Evolutionary conservation across 2,888 invertebrate genomes (phyloP).

Genomic region (Mactromeris polynyma): DNA sequence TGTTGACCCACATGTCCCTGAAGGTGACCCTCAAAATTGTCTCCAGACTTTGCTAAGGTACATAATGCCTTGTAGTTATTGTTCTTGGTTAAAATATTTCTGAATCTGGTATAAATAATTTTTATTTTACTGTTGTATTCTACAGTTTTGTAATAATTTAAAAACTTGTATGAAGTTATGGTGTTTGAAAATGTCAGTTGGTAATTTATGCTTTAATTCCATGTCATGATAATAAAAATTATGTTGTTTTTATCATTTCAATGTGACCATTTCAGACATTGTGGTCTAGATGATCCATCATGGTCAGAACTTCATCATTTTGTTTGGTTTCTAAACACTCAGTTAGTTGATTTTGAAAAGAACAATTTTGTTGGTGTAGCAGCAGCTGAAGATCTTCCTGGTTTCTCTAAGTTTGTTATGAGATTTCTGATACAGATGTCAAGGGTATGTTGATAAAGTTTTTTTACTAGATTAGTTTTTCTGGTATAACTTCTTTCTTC

Average conservation of each 20-base stretch:
- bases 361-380: slow-evolving; percentile 76
- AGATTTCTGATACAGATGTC: slow-evolving; percentile 79
- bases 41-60: slow-evolving; percentile 71
- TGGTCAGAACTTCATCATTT: slow-evolving; percentile 65
- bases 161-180: no score
- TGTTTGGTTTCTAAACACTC: slow-evolving; percentile 80
- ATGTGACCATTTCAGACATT: slow-evolving; percentile 21
- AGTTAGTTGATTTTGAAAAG: slow-evolving; percentile 79
- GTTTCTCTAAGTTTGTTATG: slow-evolving; percentile 69
- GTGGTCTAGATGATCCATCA: slow-evolving; percentile 52
- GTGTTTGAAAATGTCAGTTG: no score
- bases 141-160: no score
- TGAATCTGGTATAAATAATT: no score
- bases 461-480: slow-evolving; percentile 74
- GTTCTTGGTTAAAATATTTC: no score
- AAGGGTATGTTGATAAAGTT: slow-evolving; percentile 45
- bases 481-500: no score
- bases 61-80: no score
- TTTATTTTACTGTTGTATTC: no score
- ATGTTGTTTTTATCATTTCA: no score
- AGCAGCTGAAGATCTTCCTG: slow-evolving; percentile 77
- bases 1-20: slow-evolving; percentile 45
- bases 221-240: no score
- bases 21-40: slow-evolving; percentile 65
- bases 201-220: no score